phyloP scores from a whole-genome alignment of 2,888 invertebrate genomes.

The Mactromeris polynyma region DNA sequence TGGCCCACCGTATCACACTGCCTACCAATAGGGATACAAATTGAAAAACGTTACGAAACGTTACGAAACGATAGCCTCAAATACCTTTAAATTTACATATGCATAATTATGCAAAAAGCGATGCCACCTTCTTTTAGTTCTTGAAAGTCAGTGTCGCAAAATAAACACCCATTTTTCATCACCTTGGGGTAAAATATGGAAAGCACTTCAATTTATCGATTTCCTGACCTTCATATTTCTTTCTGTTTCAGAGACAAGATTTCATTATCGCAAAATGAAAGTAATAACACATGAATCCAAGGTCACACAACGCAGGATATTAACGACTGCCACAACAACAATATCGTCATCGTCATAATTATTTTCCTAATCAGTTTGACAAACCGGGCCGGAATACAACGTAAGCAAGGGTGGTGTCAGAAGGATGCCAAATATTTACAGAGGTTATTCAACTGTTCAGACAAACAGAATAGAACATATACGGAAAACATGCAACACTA shows the following conservation, averaged over 20 bases:
- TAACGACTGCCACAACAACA: not conserved
- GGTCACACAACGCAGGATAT: not conserved
- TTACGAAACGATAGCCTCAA: too few species aligned
- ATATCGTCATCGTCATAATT: not conserved
- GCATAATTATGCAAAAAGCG: too few species aligned
- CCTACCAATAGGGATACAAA: too few species aligned
- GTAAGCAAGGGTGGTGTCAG: not conserved
- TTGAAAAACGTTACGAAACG: too few species aligned
- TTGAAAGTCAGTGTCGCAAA: too few species aligned
- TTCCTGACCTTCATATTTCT: not conserved
- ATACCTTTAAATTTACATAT: too few species aligned
- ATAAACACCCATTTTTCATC: too few species aligned
- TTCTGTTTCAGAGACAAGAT: not conserved
- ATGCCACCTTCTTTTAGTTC: too few species aligned
- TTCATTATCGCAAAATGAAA: not conserved
- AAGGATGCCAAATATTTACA: not conserved
- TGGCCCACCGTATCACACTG: too few species aligned
- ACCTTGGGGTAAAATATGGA: too few species aligned
- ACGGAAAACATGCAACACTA: not conserved
- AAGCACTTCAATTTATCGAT: too few species aligned
- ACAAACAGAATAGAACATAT: not conserved
- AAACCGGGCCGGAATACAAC: too few species aligned
- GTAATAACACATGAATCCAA: not conserved
- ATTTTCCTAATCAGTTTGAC: not conserved
- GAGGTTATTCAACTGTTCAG: not conserved